phyloP scores from a whole-genome alignment of 2,797 vertebrate genomes.

The Alca torda region DNA sequence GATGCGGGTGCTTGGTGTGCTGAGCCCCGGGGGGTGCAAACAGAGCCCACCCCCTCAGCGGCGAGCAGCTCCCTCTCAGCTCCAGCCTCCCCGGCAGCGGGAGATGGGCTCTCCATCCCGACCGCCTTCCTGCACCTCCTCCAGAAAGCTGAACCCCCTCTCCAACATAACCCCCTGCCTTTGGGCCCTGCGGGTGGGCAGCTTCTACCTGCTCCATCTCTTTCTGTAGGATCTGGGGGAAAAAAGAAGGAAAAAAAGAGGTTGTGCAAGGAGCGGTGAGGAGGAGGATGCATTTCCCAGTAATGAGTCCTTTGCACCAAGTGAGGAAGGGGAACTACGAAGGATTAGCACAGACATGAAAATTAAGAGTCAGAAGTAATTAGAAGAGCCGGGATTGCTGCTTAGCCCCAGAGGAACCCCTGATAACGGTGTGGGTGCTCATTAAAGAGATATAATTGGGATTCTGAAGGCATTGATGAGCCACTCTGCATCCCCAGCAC shows the following conservation, averaged over 20 bases:
- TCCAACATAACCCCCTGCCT: fast-evolving
- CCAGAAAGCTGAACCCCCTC: not conserved
- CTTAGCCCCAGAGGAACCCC: constrained; percentile 44
- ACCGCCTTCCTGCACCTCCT: not conserved
- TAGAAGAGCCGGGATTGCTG: constrained; percentile 27
- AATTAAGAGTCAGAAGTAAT: constrained; percentile 56
- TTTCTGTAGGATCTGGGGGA: not conserved
- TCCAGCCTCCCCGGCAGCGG: not conserved
- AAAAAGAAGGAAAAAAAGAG: not conserved
- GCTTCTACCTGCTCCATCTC: not conserved
- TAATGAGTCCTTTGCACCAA: not conserved
- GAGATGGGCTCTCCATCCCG: not conserved
- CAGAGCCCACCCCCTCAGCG: not conserved
- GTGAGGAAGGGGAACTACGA: not conserved
- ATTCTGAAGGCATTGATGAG: constrained; percentile 36
- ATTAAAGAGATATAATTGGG: constrained; percentile 66
- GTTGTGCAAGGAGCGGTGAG: fast-evolving
- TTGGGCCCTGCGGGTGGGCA: not conserved
- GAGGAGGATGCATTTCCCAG: not conserved
- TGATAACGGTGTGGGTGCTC: constrained; percentile 54
- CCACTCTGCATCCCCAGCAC: not conserved
- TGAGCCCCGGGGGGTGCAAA: not conserved
- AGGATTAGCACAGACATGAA: not conserved
- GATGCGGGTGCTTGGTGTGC: fast-evolving
- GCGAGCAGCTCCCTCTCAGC: fast-evolving